Base-by-base conservation (phyloP, 2,797 vertebrate species). In the Sebastes matsubarae region DNA sequence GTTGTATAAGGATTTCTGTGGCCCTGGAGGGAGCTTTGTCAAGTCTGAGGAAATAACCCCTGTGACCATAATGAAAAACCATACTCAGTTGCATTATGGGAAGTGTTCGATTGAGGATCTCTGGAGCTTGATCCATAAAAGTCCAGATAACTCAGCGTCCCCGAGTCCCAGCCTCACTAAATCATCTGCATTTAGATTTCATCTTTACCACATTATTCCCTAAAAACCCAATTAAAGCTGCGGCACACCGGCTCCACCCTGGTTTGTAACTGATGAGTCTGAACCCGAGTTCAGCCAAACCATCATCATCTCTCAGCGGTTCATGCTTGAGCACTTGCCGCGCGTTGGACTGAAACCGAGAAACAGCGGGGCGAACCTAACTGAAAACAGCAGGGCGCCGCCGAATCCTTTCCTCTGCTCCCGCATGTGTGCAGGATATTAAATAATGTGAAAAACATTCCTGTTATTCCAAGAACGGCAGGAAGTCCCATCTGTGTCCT, bases 401-500 rank as follows among this genome's bases (percentile, higher is more conserved):
- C 59, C 6, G 42, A 77, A 68, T 16, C 55, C 59, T 68, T 77
- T 72, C 72, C 79, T 82, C 25, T 38, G 30, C 75, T 71, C 57
- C 61, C 2, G 73, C 72, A 57, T 74, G 75, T 75, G 57, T 71
- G 72, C 88, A 84, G 89, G 89, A 90, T 89, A 84, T 91, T 80
- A 83, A 88, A 89, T 83, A 64, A 85, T 80, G 8, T 72, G 76
- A 82, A 83, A 88, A 84, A 80, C 85, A 87, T 87, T 86, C 75
- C 78, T 86, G 78, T 89, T 84, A 80, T 88, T 90, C 78, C 81
- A 74, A 76, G 52, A 80, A 2, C 7, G 2, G 57, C 89, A 89
- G 92, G 88, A 93, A 91, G 84, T 83, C 59, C 90, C 88, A 92
- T 93, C 91, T 92, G 90, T 75, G 77, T 82, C 84, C 84, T 75